Percentiles rank a stretch among this genome's conserved stretches.
Evolutionary conservation across 2,888 invertebrate genomes (phyloP).

Genomic region (Phoenoteleia sp.): DNA sequence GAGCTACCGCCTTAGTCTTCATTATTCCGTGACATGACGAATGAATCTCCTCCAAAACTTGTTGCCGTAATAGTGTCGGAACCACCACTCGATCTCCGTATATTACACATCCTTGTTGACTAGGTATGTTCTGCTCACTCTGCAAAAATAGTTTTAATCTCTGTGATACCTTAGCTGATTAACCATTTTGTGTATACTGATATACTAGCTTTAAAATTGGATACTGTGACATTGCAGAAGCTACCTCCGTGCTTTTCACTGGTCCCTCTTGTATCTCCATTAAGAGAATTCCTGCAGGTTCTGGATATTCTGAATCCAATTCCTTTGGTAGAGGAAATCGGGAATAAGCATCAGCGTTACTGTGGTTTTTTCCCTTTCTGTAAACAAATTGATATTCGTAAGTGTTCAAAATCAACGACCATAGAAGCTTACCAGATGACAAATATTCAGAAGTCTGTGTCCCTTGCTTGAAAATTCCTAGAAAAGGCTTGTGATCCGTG

Average conservation of each 20-base stretch:
- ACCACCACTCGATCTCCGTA: slow-evolving; percentile 32
- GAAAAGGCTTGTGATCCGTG: slow-evolving; percentile 83
- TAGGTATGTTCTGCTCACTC: too few relatives aligned
- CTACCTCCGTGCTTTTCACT: neutral
- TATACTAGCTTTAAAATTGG: neutral
- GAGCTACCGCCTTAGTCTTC: too few relatives aligned
- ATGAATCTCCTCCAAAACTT: neutral
- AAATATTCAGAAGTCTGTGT: slow-evolving; percentile 34
- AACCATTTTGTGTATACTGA: too few relatives aligned
- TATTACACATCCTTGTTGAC: slow-evolving; percentile 8
- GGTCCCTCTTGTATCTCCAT: slow-evolving; percentile 2
- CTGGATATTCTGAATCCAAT: neutral
- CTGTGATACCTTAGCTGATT: neutral
- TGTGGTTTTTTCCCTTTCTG: neutral
- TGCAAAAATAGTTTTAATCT: slow-evolving; percentile 3
- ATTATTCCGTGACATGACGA: too few relatives aligned
- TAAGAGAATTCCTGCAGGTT: slow-evolving; percentile 4
- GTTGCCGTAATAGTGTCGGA: neutral
- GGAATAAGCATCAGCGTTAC: slow-evolving; percentile 15
- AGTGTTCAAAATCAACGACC: slow-evolving; percentile 9
- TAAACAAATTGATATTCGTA: slow-evolving; percentile 34
- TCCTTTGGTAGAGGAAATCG: slow-evolving; percentile 75
- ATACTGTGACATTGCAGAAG: neutral
- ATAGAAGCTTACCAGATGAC: slow-evolving; percentile 39
- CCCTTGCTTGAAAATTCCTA: slow-evolving; percentile 41